Conservation (phyloP, 2,888 invertebrate species). For the Caenorhabditis uteleia region DNA sequence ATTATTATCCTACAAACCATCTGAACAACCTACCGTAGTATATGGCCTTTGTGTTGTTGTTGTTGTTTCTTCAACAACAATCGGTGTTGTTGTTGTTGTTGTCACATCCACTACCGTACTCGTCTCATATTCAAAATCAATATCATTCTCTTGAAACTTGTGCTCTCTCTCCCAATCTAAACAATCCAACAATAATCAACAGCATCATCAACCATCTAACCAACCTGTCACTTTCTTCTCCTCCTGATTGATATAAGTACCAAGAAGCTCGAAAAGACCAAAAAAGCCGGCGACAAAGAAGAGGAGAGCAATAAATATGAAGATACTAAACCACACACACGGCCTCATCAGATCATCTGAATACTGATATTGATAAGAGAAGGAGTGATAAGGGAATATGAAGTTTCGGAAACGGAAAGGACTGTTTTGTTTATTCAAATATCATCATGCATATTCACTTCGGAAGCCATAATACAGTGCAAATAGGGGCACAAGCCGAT, state of each 20-base stretch:
- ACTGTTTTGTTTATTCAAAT: no score
- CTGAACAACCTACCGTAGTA: no score
- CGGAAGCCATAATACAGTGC: no score
- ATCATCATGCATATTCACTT: no score
- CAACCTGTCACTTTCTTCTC: conserved; percentile 1
- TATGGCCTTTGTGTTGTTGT: neutral
- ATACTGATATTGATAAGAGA: neutral
- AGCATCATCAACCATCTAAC: neutral
- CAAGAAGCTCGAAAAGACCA: conserved; percentile 4
- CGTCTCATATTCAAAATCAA: no score
- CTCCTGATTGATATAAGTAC: neutral
- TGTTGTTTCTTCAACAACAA: neutral
- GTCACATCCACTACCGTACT: neutral
- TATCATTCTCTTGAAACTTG: neutral
- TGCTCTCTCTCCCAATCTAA: no score
- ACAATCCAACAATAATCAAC: neutral
- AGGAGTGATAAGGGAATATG: no score
- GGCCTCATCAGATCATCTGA: conserved; percentile 7
- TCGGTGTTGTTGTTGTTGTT: neutral
- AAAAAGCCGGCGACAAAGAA: conserved; percentile 1
- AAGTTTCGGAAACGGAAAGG: no score
- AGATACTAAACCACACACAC: neutral
- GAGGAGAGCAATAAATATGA: neutral
- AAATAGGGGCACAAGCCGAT: no score
- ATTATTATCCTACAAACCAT: neutral